Percentiles rank a stretch among this genome's conserved stretches.
These are phyloP conservation scores for Apus apus DNA, from an alignment of 2,113 vertebrate genomes.

Conservation along the genomic window DNA sequence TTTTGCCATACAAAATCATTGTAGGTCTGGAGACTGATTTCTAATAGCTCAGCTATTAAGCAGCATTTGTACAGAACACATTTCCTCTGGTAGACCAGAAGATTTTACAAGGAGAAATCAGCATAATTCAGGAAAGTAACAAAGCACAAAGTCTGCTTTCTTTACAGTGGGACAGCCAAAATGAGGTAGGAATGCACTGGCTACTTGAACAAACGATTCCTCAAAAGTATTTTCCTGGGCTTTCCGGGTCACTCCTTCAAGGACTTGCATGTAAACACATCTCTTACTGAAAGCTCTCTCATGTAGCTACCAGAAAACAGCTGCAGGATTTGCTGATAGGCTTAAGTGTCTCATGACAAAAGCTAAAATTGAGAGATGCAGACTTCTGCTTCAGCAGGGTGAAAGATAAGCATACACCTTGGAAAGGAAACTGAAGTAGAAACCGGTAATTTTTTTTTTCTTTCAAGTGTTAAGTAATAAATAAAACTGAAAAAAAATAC, in stretches of 20 bases:
- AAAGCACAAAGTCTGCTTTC: neutral
- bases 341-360: neutral
- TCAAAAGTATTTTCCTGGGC: neutral
- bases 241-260: neutral
- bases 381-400: neutral
- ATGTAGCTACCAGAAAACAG: neutral
- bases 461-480: neutral
- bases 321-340: neutral
- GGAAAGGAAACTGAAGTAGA: neutral
- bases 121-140: neutral
- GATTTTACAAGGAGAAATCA: neutral
- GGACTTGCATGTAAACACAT: neutral
- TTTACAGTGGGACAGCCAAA: neutral
- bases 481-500: neutral
- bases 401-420: neutral
- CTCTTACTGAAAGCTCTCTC: neutral
- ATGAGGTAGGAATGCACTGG: rapidly evolving
- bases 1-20: neutral
- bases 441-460: too few species aligned
- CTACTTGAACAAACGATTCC: neutral
- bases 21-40: neutral
- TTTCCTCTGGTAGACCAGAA: neutral
- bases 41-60: neutral
- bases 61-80: neutral
- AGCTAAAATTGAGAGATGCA: neutral